These are phyloP conservation scores for Aleiodes testaceus DNA, from an alignment of 2,888 invertebrate genomes.

Conservation along the genomic window DNA sequence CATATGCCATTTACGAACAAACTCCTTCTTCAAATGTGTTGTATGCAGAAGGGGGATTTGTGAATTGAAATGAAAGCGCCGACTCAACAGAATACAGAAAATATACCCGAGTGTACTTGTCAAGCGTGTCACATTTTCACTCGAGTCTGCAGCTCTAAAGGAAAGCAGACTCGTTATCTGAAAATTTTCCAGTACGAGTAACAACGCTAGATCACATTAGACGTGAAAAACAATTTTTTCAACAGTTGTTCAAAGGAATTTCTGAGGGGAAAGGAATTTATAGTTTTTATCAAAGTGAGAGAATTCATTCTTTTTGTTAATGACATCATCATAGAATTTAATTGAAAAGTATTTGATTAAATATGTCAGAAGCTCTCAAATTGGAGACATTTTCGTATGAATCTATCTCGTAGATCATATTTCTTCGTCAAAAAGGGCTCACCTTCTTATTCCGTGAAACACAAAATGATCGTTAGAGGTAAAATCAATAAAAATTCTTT, in stretches of 20 bases:
- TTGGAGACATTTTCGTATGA: no score
- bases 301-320: neutral
- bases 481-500: no score
- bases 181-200: constrained; percentile 15
- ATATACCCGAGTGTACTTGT: constrained; percentile 11
- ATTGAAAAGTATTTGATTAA: no score
- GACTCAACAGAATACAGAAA: constrained; percentile 19
- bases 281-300: neutral
- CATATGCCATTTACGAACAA: constrained; percentile 7
- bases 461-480: no score
- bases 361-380: no score
- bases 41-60: constrained; percentile 4
- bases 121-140: constrained; percentile 17
- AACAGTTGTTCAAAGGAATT: neutral
- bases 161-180: constrained; percentile 13
- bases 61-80: constrained; percentile 18
- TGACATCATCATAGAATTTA: no score
- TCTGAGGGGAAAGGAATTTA: neutral
- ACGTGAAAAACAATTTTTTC: neutral
- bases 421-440: no score
- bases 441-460: no score
- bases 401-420: no score
- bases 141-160: neutral
- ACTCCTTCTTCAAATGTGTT: constrained; percentile 14
- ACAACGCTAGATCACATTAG: neutral